phyloP scores from a whole-genome alignment of 1,140 invertebrate genomes.

The Metaphire vulgaris region DNA sequence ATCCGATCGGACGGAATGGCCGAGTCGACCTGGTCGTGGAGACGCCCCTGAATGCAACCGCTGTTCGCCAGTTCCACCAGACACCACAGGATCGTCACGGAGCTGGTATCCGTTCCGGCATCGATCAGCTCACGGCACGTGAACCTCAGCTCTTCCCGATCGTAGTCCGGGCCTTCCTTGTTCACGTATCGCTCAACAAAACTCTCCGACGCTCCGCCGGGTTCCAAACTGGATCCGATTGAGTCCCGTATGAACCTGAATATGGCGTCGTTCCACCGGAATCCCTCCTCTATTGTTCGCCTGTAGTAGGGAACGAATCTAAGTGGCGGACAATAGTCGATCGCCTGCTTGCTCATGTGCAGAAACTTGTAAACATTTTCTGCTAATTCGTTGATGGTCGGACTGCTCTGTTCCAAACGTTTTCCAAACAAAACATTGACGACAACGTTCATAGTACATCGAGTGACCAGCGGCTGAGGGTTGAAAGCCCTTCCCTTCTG shows the following conservation, averaged over 20 bases:
- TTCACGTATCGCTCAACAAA: constrained; percentile 1
- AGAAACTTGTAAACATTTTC: no score
- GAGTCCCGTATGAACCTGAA: neutral
- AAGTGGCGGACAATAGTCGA: neutral
- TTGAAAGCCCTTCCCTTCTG: neutral
- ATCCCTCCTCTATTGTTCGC: neutral
- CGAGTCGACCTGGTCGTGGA: neutral
- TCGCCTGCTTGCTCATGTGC: neutral
- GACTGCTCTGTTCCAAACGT: no score
- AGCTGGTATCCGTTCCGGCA: constrained; percentile 4
- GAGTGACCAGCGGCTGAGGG: neutral
- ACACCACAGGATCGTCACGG: neutral
- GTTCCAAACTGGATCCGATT: neutral
- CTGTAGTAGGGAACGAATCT: neutral
- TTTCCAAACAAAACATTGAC: neutral
- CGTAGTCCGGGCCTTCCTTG: constrained; percentile 13
- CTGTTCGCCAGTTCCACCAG: neutral
- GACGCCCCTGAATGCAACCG: neutral
- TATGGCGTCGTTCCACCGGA: no score
- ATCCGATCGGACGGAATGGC: neutral
- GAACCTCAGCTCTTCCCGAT: neutral
- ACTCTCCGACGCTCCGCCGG: neutral
- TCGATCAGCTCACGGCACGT: neutral
- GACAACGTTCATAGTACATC: neutral
- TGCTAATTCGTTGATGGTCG: no score